A percentile compares a stretch with the other conserved stretches of the same genome.
These are phyloP conservation scores for Volucella zonaria DNA, from an alignment of 2,888 invertebrate genomes.

Conservation along the genomic window DNA sequence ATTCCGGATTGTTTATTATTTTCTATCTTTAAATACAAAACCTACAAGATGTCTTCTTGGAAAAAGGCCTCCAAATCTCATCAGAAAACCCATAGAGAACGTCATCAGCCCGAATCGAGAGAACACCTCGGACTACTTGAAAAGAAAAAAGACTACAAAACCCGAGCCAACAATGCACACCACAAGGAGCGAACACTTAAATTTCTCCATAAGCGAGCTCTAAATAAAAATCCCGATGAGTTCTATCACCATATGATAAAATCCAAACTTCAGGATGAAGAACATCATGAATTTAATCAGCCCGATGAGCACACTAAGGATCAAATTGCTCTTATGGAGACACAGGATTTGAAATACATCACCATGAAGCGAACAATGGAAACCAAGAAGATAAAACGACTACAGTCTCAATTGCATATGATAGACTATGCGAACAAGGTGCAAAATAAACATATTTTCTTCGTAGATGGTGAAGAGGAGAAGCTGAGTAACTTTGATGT, in stretches of 20 bases:
- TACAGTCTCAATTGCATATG: constrained; percentile 92
- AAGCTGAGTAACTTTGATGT: constrained; percentile 85
- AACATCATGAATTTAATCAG: constrained; percentile 87
- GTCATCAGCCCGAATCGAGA: constrained; percentile 91
- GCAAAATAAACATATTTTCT: constrained; percentile 91
- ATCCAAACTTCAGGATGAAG: constrained; percentile 87
- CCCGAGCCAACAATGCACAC: constrained; percentile 90
- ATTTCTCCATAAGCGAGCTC: constrained; percentile 90
- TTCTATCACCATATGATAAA: constrained; percentile 99
- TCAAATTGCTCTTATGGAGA: constrained; percentile 94
- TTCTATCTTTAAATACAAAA: not conserved
- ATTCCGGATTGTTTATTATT: constrained; percentile 2
- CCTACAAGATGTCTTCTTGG: constrained; percentile 91
- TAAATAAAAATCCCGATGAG: constrained; percentile 98
- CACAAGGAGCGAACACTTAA: constrained; percentile 92
- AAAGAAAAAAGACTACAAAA: constrained; percentile 94
- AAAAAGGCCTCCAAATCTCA: constrained; percentile 93
- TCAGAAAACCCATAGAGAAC: constrained; percentile 92
- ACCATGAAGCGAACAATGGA: constrained; percentile 93
- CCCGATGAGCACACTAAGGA: constrained; percentile 90
- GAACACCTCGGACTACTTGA: constrained; percentile 91
- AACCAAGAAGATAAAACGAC: constrained; percentile 85
- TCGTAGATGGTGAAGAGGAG: constrained; percentile 87
- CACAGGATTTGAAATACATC: constrained; percentile 95
- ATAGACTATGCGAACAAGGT: constrained; percentile 88